Percentiles rank a stretch among this genome's conserved stretches.
phyloP scores from a whole-genome alignment of 2,888 invertebrate genomes.

The Maniola hyperantus region DNA sequence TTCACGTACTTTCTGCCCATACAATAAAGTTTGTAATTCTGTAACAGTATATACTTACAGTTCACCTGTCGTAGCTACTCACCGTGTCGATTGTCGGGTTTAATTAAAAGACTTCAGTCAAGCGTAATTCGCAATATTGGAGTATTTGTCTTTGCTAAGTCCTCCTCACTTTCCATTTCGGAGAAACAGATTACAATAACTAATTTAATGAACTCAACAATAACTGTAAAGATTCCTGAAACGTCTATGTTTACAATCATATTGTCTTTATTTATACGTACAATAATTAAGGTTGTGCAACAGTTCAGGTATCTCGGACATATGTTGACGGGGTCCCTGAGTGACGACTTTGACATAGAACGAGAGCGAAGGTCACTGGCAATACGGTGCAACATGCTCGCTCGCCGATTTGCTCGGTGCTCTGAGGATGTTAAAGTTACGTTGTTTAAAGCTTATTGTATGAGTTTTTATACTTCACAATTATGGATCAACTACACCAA shows the following conservation, averaged over 20 bases:
- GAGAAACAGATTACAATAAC: constrained; percentile 34
- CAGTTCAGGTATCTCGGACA: too few species aligned
- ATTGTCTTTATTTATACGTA: too few species aligned
- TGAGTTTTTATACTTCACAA: too few species aligned
- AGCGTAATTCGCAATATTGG: constrained; percentile 72
- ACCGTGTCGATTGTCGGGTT: constrained; percentile 52
- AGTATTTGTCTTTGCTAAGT: constrained; percentile 58
- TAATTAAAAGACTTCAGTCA: constrained; percentile 80
- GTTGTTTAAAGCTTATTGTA: too few species aligned
- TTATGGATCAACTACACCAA: too few species aligned
- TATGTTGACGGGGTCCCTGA: too few species aligned
- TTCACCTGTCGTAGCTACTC: constrained; percentile 38
- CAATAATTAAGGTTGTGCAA: too few species aligned
- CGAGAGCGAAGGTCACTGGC: too few species aligned
- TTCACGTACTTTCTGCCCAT: constrained; percentile 17
- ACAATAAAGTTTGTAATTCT: constrained; percentile 26
- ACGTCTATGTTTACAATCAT: background rate
- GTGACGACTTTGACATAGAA: too few species aligned
- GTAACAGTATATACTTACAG: constrained; percentile 26
- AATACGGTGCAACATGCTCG: too few species aligned
- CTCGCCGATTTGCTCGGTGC: too few species aligned
- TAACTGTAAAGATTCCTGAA: background rate
- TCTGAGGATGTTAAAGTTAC: too few species aligned
- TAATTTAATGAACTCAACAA: constrained; percentile 28
- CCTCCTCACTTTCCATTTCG: constrained; percentile 51